phyloP scores from a whole-genome alignment of 2,113 vertebrate species.

The Sinocyclocheilus anophthalmus region DNA sequence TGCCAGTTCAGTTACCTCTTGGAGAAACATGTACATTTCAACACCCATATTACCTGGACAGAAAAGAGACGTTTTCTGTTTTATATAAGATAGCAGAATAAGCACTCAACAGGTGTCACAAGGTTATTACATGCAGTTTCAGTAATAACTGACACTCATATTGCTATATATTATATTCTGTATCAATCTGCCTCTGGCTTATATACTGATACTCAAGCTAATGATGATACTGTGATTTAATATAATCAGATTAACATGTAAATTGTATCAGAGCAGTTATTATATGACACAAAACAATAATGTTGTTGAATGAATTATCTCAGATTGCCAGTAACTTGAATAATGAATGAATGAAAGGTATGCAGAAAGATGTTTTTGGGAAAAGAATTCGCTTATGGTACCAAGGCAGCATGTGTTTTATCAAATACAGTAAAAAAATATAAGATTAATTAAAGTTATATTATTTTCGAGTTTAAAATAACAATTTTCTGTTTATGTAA shows the following conservation, averaged over 20 bases:
- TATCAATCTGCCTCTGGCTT: neutral
- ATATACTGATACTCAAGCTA: neutral
- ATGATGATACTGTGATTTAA: neutral
- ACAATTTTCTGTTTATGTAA: neutral
- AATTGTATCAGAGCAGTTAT: neutral
- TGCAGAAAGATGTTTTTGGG: too few relatives aligned
- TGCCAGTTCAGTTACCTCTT: neutral
- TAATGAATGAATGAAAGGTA: too few relatives aligned
- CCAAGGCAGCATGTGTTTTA: neutral
- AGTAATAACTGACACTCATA: neutral
- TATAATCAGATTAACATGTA: neutral
- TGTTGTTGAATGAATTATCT: neutral
- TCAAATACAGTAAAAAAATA: neutral
- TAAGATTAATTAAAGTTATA: neutral
- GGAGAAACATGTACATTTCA: neutral
- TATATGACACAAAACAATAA: neutral
- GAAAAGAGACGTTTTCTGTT: neutral
- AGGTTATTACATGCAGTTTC: neutral
- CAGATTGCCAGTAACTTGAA: neutral
- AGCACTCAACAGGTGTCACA: neutral
- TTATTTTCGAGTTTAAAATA: neutral
- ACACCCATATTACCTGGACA: neutral
- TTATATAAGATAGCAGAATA: neutral
- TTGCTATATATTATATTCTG: neutral
- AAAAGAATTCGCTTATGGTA: neutral